Conservation (phyloP, 2,797 vertebrate genomes). For the Molossus molossus region DNA sequence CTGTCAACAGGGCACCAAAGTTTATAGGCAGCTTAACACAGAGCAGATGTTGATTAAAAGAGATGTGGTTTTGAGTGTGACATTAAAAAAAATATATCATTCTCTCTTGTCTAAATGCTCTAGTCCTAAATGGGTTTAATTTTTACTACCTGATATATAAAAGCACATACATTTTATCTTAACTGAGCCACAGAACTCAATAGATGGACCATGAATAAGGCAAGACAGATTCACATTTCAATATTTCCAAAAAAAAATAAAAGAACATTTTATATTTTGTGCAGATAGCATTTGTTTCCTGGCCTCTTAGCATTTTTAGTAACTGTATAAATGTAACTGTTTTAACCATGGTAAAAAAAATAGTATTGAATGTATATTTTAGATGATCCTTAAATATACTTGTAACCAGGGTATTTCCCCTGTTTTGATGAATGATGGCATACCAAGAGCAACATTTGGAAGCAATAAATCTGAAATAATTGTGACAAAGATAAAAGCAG, state of each 20-base stretch:
- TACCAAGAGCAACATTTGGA: background rate
- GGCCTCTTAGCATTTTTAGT: slow-evolving; percentile 45
- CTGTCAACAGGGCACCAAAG: slow-evolving; percentile 81
- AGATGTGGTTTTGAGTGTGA: slow-evolving; percentile 87
- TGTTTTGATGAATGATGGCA: background rate
- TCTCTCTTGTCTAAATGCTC: slow-evolving; percentile 81
- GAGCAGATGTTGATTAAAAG: slow-evolving; percentile 90
- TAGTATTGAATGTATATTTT: background rate
- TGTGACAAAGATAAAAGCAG: slow-evolving; percentile 32
- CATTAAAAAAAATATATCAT: slow-evolving; percentile 86
- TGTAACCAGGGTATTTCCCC: background rate
- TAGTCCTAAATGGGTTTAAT: slow-evolving; percentile 88
- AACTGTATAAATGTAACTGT: slow-evolving; percentile 32
- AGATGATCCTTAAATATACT: background rate
- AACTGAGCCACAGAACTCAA: slow-evolving; percentile 80
- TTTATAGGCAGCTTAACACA: slow-evolving; percentile 87
- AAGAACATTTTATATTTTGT: slow-evolving; percentile 47
- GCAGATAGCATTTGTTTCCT: slow-evolving; percentile 48
- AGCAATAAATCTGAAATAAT: background rate
- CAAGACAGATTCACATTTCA: slow-evolving; percentile 57
- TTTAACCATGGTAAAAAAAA: slow-evolving; percentile 56
- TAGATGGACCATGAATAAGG: slow-evolving; percentile 79
- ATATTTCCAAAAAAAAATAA: background rate
- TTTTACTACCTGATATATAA: slow-evolving; percentile 88
- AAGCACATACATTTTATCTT: slow-evolving; percentile 85